Conservation (phyloP, 2,888 invertebrate species). For the Pedicia rivosa region DNA sequence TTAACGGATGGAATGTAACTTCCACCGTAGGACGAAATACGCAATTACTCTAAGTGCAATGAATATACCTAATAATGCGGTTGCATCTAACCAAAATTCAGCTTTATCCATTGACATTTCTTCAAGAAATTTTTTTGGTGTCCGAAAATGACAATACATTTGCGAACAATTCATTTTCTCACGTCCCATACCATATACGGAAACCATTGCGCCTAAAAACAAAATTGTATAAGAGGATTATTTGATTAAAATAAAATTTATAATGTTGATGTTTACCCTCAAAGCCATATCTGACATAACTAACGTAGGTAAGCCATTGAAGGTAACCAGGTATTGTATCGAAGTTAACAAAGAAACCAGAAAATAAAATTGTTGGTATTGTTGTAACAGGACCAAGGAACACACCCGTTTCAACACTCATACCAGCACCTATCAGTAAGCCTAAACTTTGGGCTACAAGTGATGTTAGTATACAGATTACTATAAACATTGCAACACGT, state of each 20-base stretch:
- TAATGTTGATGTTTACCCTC: slow-evolving; percentile 41
- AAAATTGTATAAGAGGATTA: background rate
- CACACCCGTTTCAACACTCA: slow-evolving; percentile 67
- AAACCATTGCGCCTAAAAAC: slow-evolving; percentile 52
- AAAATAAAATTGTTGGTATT: slow-evolving; percentile 83
- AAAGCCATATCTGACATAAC: slow-evolving; percentile 83
- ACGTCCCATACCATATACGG: slow-evolving; percentile 78
- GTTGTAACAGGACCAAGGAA: slow-evolving; percentile 77
- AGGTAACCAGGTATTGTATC: slow-evolving; percentile 80
- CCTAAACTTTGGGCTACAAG: slow-evolving; percentile 87
- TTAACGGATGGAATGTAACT: slow-evolving; percentile 41
- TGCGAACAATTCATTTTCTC: slow-evolving; percentile 67
- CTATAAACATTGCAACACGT: slow-evolving; percentile 38
- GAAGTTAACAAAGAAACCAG: slow-evolving; percentile 88
- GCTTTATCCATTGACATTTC: slow-evolving; percentile 70
- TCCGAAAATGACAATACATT: slow-evolving; percentile 69
- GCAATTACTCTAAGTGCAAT: slow-evolving; percentile 60
- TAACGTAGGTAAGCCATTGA: slow-evolving; percentile 77
- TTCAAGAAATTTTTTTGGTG: slow-evolving; percentile 66
- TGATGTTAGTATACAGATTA: slow-evolving; percentile 56
- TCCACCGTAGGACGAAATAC: slow-evolving; percentile 70
- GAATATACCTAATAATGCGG: slow-evolving; percentile 66
- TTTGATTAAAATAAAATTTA: background rate
- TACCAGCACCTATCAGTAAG: slow-evolving; percentile 80
- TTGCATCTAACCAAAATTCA: slow-evolving; percentile 68